These are phyloP conservation scores for Zosterops lateralis DNA, from an alignment of 2,113 vertebrate genomes.

Conservation along the genomic window DNA sequence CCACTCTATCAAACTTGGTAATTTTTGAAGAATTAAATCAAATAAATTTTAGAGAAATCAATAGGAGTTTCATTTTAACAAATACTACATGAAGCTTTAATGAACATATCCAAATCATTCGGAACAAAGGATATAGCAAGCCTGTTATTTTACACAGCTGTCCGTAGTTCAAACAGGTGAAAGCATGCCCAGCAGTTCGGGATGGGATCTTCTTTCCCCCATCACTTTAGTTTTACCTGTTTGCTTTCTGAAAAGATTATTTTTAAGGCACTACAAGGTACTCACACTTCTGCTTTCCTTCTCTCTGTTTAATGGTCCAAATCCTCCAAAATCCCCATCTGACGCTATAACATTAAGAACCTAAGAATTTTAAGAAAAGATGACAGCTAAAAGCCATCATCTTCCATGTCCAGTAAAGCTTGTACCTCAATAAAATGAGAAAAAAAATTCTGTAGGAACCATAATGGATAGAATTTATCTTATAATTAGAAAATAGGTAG, in stretches of 20 bases:
- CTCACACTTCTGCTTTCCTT: neutral
- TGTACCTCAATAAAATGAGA: neutral
- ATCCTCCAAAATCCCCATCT: neutral
- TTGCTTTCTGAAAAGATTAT: neutral
- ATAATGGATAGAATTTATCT: conserved; percentile 2
- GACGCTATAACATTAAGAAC: neutral
- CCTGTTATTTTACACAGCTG: neutral
- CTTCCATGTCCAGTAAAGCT: neutral
- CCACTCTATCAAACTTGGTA: neutral
- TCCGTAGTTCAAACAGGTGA: neutral
- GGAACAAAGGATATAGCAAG: neutral
- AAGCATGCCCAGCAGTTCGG: neutral
- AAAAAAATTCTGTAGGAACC: neutral
- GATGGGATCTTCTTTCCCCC: neutral
- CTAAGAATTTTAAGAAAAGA: neutral
- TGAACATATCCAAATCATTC: neutral
- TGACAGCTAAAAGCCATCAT: neutral
- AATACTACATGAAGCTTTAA: neutral
- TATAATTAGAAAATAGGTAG: conserved; percentile 9
- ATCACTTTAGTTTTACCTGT: neutral
- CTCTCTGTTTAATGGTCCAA: neutral
- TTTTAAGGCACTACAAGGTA: neutral
- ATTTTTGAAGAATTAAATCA: neutral
- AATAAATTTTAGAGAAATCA: neutral
- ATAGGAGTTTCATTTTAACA: neutral